Percentiles rank a stretch among this genome's conserved stretches.
Evolutionary conservation across 2,797 vertebrate genomes (phyloP).

Genomic region (Acipenser ruthenus): DNA sequence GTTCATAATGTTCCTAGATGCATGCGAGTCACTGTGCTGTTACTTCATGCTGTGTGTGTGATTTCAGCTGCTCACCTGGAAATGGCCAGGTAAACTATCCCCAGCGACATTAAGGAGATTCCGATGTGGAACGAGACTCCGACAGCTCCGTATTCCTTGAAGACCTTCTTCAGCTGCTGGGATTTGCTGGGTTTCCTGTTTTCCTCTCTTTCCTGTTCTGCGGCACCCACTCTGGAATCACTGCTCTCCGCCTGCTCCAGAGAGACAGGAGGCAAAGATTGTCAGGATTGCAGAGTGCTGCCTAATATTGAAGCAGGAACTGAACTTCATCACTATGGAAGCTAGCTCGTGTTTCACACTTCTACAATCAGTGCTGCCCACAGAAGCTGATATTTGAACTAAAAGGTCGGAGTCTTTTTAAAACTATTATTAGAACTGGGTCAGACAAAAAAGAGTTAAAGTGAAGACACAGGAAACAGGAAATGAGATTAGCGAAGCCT

Average conservation of each 20-base stretch:
- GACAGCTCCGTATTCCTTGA: slow-evolving; percentile 89
- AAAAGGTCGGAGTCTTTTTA: neutral
- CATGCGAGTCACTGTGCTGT: too few species aligned
- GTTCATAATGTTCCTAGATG: too few species aligned
- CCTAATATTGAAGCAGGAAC: too few species aligned
- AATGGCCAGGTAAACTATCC: slow-evolving; percentile 79
- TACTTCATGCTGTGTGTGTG: too few species aligned
- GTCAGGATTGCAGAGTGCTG: neutral
- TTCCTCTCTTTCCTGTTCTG: slow-evolving; percentile 32
- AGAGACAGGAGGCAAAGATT: neutral
- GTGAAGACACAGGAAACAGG: too few species aligned
- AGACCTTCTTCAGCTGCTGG: slow-evolving; percentile 82
- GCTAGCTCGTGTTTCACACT: slow-evolving; percentile 36
- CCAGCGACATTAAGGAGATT: slow-evolving; percentile 84
- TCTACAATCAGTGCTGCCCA: neutral
- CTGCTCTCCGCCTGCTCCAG: neutral
- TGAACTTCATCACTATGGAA: too few species aligned
- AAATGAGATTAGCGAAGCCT: too few species aligned
- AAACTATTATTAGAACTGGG: too few species aligned
- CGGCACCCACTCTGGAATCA: slow-evolving; percentile 9
- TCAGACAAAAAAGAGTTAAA: too few species aligned
- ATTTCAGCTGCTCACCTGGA: slow-evolving; percentile 66
- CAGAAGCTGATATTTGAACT: neutral
- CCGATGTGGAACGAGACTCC: slow-evolving; percentile 79
- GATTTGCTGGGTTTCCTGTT: slow-evolving; percentile 65